phyloP scores from a whole-genome alignment of 2,888 invertebrate species.

The Ormyrus rosae region DNA sequence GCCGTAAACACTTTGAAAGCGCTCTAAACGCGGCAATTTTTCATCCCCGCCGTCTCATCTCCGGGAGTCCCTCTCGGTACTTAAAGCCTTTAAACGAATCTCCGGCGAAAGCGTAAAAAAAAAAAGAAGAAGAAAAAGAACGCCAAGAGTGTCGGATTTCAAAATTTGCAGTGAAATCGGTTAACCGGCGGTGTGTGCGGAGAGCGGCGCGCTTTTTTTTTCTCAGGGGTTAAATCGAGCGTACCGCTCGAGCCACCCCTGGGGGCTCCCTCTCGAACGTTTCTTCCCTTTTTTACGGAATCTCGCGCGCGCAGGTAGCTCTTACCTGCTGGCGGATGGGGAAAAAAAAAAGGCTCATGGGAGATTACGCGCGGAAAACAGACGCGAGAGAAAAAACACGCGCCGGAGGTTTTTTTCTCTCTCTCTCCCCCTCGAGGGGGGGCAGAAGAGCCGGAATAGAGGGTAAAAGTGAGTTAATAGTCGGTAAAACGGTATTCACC shows the following conservation, averaged over 20 bases:
- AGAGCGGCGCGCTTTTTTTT: constrained; percentile 61
- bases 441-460: constrained; percentile 49
- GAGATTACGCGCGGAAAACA: constrained; percentile 57
- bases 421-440: background rate
- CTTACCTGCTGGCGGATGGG: constrained; percentile 59
- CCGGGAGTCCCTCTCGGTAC: constrained; percentile 73
- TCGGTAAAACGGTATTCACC: constrained; percentile 76
- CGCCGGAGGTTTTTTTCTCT: constrained; percentile 44
- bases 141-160: constrained; percentile 64
- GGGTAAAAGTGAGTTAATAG: constrained; percentile 75
- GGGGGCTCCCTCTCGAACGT: background rate
- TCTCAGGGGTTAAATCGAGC: constrained; percentile 76
- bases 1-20: constrained; percentile 46
- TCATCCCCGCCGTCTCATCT: constrained; percentile 47
- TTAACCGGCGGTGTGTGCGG: constrained; percentile 66
- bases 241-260: constrained; percentile 61
- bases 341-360: constrained; percentile 54
- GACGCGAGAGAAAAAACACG: constrained; percentile 49
- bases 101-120: constrained; percentile 5
- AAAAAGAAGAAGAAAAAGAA: constrained; percentile 11
- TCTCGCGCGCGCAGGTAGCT: constrained; percentile 47
- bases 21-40: constrained; percentile 49
- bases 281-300: constrained; percentile 55
- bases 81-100: constrained; percentile 73
- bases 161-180: constrained; percentile 73